Base-by-base conservation (phyloP, 2,113 vertebrate species). In the Ploceus nigricollis region DNA sequence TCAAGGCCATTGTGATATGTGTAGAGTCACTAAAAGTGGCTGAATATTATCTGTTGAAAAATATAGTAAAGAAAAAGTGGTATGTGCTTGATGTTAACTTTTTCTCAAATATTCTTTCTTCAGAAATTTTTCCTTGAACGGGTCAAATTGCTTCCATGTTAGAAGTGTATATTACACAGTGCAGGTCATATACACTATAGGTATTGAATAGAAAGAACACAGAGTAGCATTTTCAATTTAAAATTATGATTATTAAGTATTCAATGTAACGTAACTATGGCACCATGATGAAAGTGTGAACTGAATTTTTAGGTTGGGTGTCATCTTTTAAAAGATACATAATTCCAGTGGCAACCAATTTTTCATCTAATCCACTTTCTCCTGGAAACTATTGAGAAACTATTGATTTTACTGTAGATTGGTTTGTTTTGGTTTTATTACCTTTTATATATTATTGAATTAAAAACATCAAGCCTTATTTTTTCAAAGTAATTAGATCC, bases 261-360 rank as follows among this genome's bases (percentile, higher is more conserved):
- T 73, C 2, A 1, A 37, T 4, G 2, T 66, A 77, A n/a, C 0
- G 0, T 21, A 47, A 63, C 14, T 51, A 30, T 37, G 27, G 5
- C 13, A 78, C 30, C 13, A 15, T 31, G 24, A 57, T 23, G 17
- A 51, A 72, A 61, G 10, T 11, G 8, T 37, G 12, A 78, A 53
- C 5, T 53, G 31, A 86, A 63, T 28, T 68, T 81, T 58, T 68
- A 31, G 23, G 6, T 5, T 51, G 23, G 6, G 6, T 42, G 17
- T 24, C 4, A 15, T 24, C 24, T 61, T 2, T 42, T 42, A 60
- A 58, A 94, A 44, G 15, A 33, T 8, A 13, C 5, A 31, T 2
- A 1, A 71, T 58, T 58, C 14, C 45, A 48, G 9, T 56, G 39
- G 15, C 50, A 80, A 56, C 6, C 9, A 73, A 16, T 10, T 33